Evolutionary conservation across 2,797 vertebrate species (phyloP).

Genomic region (Halcyon smyrnensis): DNA sequence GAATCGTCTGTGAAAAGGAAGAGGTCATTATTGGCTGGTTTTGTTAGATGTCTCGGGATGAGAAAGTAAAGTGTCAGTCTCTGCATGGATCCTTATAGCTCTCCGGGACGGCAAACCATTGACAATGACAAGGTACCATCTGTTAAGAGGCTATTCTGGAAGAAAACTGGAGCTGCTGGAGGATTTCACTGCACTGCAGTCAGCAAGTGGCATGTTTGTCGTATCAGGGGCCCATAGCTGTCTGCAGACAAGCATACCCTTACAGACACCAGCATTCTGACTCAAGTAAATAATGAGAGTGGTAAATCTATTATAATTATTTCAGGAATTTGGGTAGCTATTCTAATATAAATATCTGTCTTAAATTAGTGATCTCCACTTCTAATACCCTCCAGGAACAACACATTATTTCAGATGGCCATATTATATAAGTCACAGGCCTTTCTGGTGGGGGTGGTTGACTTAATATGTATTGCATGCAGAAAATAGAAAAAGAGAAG

Average conservation of each 20-base stretch:
- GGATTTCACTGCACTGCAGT: slow-evolving; percentile 44
- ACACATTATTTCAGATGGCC: neutral
- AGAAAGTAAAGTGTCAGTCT: slow-evolving; percentile 60
- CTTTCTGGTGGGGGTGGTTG: neutral
- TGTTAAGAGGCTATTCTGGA: slow-evolving; percentile 74
- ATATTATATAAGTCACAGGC: neutral
- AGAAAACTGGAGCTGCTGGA: slow-evolving; percentile 56
- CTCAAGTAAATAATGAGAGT: neutral
- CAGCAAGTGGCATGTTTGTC: slow-evolving; percentile 37
- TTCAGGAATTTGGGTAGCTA: slow-evolving; percentile 2
- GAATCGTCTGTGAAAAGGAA: slow-evolving; percentile 71
- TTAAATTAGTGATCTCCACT: neutral
- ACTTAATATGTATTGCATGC: neutral
- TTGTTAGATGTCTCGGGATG: slow-evolving; percentile 63
- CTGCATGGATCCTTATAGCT: slow-evolving; percentile 64
- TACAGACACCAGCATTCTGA: neutral
- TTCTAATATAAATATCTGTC: neutral
- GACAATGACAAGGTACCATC: slow-evolving; percentile 76
- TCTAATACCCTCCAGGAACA: neutral
- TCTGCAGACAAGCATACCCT: slow-evolving; percentile 2
- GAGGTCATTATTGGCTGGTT: slow-evolving; percentile 69
- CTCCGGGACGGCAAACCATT: slow-evolving; percentile 59
- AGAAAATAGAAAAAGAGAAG: neutral
- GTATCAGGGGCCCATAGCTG: neutral
- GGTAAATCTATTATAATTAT: neutral